Evolutionary conservation across 2,113 vertebrate genomes (phyloP).

Genomic region (Chaetops frenatus): DNA sequence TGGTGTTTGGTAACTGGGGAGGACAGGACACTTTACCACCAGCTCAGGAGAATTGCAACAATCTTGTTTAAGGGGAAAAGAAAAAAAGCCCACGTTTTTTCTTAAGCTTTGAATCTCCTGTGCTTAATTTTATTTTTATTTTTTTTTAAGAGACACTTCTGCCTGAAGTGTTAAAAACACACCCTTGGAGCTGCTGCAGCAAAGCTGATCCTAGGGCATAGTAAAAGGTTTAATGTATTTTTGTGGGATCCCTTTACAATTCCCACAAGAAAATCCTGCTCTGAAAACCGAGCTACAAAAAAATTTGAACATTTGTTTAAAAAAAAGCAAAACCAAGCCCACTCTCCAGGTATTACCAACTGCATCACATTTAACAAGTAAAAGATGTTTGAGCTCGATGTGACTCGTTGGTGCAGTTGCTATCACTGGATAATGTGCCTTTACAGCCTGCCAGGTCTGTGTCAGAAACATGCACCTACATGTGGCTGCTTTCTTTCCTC

Average conservation of each 20-base stretch:
- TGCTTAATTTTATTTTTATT: neutral
- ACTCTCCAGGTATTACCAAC: neutral
- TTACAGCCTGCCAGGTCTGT: neutral
- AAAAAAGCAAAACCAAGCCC: neutral
- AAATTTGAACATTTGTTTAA: neutral
- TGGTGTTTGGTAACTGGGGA: neutral
- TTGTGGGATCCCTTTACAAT: constrained; percentile 14
- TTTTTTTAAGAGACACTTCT: neutral
- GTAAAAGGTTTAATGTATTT: constrained; percentile 19
- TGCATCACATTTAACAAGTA: neutral
- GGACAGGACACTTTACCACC: neutral
- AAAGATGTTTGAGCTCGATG: neutral
- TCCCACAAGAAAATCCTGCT: neutral
- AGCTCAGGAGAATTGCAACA: neutral
- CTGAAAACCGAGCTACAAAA: neutral
- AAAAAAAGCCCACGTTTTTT: neutral
- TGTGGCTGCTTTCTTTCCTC: neutral
- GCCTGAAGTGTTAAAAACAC: constrained; percentile 11
- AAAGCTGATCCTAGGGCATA: neutral
- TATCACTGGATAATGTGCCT: neutral
- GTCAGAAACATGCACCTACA: neutral
- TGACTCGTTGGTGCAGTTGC: neutral
- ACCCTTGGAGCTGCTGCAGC: neutral
- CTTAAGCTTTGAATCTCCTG: neutral
- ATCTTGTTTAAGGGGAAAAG: neutral